phyloP scores from a whole-genome alignment of 2,797 vertebrate genomes.

The Anas capensis region DNA sequence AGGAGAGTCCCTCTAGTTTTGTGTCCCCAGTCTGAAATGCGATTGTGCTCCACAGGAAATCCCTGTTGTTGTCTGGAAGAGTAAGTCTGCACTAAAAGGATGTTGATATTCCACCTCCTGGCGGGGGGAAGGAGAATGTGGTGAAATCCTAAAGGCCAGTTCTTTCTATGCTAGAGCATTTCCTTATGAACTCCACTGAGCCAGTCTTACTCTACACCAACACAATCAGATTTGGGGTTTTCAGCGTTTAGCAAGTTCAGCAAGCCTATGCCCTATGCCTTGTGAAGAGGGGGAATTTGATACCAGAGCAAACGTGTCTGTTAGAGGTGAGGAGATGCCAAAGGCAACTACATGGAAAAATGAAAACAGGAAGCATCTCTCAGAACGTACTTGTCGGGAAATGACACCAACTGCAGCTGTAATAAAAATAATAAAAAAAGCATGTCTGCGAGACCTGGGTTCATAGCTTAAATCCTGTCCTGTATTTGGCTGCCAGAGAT shows the following conservation, averaged over 20 bases:
- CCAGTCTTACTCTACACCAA: background rate
- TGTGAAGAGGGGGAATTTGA: background rate
- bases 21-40: background rate
- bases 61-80: background rate
- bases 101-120: background rate
- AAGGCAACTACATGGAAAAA: background rate
- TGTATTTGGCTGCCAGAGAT: background rate
- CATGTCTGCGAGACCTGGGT: background rate
- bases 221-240: background rate
- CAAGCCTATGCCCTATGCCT: accelerated
- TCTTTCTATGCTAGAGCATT: background rate
- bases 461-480: background rate
- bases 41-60: background rate
- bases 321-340: background rate
- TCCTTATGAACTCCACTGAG: accelerated
- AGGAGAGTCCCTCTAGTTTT: background rate
- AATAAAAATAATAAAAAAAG: background rate
- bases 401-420: background rate
- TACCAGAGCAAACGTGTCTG: accelerated
- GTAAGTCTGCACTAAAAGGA: background rate
- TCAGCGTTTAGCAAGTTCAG: accelerated
- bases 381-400: background rate
- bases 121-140: background rate
- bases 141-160: background rate
- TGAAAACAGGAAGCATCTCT: background rate